These are phyloP conservation scores for Molossus alvarezi DNA, from an alignment of 2,797 vertebrate genomes.

Conservation along the genomic window DNA sequence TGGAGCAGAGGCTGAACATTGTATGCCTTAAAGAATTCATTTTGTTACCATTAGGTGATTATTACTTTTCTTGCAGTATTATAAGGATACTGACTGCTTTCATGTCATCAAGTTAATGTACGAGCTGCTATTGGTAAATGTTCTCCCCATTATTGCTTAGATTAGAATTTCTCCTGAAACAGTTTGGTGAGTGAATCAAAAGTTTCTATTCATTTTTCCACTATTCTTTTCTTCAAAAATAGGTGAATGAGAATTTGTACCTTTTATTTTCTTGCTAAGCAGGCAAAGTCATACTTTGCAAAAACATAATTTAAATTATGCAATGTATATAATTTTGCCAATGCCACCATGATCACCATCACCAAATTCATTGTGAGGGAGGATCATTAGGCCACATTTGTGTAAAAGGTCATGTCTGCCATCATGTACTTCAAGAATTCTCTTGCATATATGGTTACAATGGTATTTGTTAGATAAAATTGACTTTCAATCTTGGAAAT, in stretches of 20 bases:
- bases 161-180: slow-evolving; percentile 28
- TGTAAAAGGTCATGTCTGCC: background rate
- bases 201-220: background rate
- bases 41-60: slow-evolving; percentile 57
- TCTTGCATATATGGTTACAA: background rate
- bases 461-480: background rate
- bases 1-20: slow-evolving; percentile 54
- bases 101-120: background rate
- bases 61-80: slow-evolving; percentile 58
- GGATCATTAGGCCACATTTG: background rate
- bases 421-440: background rate
- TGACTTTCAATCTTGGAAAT: background rate
- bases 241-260: background rate
- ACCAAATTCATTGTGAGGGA: background rate
- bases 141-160: slow-evolving; percentile 4
- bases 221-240: slow-evolving; percentile 25
- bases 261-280: slow-evolving; percentile 13
- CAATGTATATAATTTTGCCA: background rate
- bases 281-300: background rate
- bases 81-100: slow-evolving; percentile 19
- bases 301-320: background rate
- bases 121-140: background rate
- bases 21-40: slow-evolving; percentile 65
- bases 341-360: background rate
- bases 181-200: background rate